phyloP scores from a whole-genome alignment of 1,140 invertebrate genomes.

The Coelopa frigida region DNA sequence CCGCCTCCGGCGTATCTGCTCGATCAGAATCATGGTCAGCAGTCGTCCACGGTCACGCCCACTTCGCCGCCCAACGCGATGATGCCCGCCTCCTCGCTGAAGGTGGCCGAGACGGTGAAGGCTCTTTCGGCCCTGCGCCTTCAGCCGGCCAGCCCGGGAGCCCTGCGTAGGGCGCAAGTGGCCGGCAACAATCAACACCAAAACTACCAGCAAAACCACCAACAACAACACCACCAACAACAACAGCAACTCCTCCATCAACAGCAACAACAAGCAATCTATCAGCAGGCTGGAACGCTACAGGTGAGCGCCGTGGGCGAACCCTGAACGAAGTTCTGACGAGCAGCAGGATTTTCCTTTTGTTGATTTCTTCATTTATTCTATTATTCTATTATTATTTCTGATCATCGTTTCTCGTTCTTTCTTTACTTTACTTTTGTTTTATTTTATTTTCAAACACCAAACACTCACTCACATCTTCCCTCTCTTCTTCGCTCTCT shows the following conservation, averaged over 20 bases:
- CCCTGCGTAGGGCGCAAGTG: slow-evolving; percentile 50
- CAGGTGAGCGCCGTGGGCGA: slow-evolving; percentile 32
- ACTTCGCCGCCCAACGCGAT: slow-evolving; percentile 11
- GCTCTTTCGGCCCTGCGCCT: slow-evolving; percentile 77
- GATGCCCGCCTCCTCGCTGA: slow-evolving; percentile 45
- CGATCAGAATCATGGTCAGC: slow-evolving; percentile 47
- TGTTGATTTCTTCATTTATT: neutral
- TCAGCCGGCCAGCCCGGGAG: slow-evolving; percentile 74
- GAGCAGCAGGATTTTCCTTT: neutral
- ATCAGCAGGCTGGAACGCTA: slow-evolving; percentile 14
- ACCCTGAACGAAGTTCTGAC: too few species aligned
- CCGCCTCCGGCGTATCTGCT: slow-evolving; percentile 78
- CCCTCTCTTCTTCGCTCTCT: too few species aligned
- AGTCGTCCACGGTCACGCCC: slow-evolving; percentile 11
- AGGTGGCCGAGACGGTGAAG: slow-evolving; percentile 81
- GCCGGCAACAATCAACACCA: slow-evolving; percentile 24
- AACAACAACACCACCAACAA: slow-evolving; percentile 14
- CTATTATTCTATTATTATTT: neutral
- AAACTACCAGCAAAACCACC: slow-evolving; percentile 18
- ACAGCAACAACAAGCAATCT: slow-evolving; percentile 15
- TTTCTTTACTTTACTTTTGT: neutral
- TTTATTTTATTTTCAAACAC: neutral
- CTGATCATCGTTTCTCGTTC: neutral
- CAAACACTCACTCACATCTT: too few species aligned
- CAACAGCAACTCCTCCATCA: slow-evolving; percentile 17